A percentile compares a stretch with the other conserved stretches of the same genome.
Conservation (phyloP, 2,888 invertebrate genomes). For the Hypselothyrea guttata region DNA sequence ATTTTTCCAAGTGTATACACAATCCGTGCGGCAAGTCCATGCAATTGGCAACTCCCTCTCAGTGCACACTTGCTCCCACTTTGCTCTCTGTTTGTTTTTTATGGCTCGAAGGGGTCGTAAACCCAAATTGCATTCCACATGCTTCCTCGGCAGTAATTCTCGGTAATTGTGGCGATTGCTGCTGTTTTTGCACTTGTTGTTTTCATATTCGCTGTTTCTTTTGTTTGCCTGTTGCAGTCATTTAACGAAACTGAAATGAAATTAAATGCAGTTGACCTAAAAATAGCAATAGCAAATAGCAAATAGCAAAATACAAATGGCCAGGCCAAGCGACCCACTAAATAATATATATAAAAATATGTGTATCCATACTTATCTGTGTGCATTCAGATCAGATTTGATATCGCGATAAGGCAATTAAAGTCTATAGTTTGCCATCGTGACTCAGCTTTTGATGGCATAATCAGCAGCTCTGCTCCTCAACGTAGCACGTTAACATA, state of each 20-base stretch:
- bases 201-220: slow-evolving; percentile 12
- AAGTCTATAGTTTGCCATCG: slow-evolving; percentile 17
- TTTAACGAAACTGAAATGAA: slow-evolving; percentile 65
- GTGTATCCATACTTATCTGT: neutral
- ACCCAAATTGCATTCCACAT: slow-evolving; percentile 66
- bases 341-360: neutral
- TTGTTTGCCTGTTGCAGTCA: slow-evolving; percentile 39
- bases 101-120: slow-evolving; percentile 48
- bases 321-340: slow-evolving; percentile 37
- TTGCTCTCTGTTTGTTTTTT: slow-evolving; percentile 12
- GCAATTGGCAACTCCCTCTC: slow-evolving; percentile 4
- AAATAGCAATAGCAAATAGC: slow-evolving; percentile 39
- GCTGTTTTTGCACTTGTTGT: neutral
- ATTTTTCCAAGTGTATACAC: neutral
- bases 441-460: slow-evolving; percentile 1
- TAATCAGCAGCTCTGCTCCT: too few relatives aligned
- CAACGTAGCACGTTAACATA: too few relatives aligned
- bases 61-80: neutral
- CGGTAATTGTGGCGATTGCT: slow-evolving; percentile 55
- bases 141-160: slow-evolving; percentile 36
- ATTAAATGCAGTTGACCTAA: slow-evolving; percentile 71
- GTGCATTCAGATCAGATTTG: slow-evolving; percentile 18
- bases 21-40: neutral
- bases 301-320: slow-evolving; percentile 25
- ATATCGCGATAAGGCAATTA: slow-evolving; percentile 30